Base-by-base conservation (phyloP, 1,140 invertebrate species). In the Brachionus asplanchnoidis region DNA sequence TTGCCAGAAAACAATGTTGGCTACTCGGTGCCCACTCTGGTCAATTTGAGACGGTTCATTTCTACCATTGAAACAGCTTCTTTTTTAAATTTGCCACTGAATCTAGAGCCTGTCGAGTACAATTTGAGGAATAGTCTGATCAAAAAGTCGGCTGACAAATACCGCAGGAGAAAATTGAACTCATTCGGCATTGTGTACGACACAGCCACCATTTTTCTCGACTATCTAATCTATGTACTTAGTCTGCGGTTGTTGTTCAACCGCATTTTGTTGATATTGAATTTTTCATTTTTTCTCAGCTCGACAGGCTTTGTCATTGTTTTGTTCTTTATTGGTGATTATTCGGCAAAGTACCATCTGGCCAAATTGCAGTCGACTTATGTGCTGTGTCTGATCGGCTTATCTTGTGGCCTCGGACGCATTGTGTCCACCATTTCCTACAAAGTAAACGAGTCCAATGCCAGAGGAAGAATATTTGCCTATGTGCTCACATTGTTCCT, bases 81-180 rank as follows among this genome's bases (percentile, higher is more conserved):
- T 8, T 65, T 82, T 56, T 68, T 82, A 14, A 82, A 82, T 46
- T 17, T 68, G 42, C 53, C 79, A 0, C 7, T 82, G 12, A 82
- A 82, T 82, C 23, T 82, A 26, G 79, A 82, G 32, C 36, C 79
- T 14, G 44, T 82, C 28, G 79, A 82, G 40, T 82, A 65, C 65
- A 82, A 82, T 68, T 65, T 82, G 23, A 60, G 53, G 65, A 82
- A 82, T 82, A 17, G 79, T 82, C 9, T 82, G 12, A 68, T 82
- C 11, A 82, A 82, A 68, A 42, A 44, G 65, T 42, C 36, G 9
- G 17, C 53, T 4, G 79, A 60, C 23, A 82, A 50, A 53, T 65
- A 65, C 20, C 26, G 78, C 3, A n/a, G 3, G 11, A 80, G 46
- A 36, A 56, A 80, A 36, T 56, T n/a, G 5, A 40, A 82, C 65